A percentile compares a stretch with the other conserved stretches of the same genome.
phyloP scores from a whole-genome alignment of 2,888 invertebrate genomes.

The Leucozona laternaria region DNA sequence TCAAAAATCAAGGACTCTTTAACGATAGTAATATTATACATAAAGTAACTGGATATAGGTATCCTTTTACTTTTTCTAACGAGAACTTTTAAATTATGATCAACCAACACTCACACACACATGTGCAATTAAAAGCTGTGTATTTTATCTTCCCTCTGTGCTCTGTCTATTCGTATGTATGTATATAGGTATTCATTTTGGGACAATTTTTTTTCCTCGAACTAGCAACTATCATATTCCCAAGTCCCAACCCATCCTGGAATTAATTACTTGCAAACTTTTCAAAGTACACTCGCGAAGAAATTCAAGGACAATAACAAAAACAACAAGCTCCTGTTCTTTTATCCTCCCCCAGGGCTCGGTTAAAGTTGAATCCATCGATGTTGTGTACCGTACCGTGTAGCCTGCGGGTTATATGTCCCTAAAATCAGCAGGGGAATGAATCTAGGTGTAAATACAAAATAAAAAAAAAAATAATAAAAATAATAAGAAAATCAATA shows the following conservation, averaged over 20 bases:
- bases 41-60: not conserved
- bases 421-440: slow-evolving; percentile 24
- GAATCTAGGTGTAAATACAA: slow-evolving; percentile 18
- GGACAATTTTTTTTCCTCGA: slow-evolving; percentile 2
- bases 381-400: slow-evolving; percentile 28
- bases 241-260: slow-evolving; percentile 5
- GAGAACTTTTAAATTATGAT: not conserved
- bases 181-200: not conserved
- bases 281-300: slow-evolving; percentile 32
- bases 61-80: not conserved
- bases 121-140: not conserved
- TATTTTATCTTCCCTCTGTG: not conserved
- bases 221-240: slow-evolving; percentile 14
- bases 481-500: slow-evolving; percentile 56
- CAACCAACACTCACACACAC: not conserved
- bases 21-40: not conserved
- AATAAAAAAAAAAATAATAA: not conserved
- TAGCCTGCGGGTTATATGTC: slow-evolving; percentile 5
- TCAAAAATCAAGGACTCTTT: not conserved
- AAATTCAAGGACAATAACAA: slow-evolving; percentile 30
- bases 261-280: slow-evolving; percentile 35
- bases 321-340: slow-evolving; percentile 5
- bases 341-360: slow-evolving; percentile 8
- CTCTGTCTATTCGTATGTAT: not conserved
- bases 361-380: slow-evolving; percentile 38